Base-by-base conservation (phyloP, 1,140 invertebrate species). In the Solenopsis fugax region DNA sequence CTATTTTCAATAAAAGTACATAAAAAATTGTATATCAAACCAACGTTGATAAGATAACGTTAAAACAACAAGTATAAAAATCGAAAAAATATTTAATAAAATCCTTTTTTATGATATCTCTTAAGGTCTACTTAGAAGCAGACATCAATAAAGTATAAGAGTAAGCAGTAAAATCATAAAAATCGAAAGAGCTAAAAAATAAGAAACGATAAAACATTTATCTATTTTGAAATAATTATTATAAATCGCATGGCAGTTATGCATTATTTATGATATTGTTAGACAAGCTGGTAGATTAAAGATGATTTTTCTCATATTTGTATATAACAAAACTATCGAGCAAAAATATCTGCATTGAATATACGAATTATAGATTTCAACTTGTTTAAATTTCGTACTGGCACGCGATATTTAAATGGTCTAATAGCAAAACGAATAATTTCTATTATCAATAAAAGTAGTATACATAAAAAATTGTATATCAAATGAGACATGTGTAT, bases 201-300 rank as follows among this genome's bases (percentile, higher is more conserved):
- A 10, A 60, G 10, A 10, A 21, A 65, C 1, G 18, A 65, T 37
- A 21, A 65, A 21, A 65, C 7, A n/a, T 48, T 69, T 24, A 21
- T 10, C 4, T 78, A 16, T 37, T 78, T 2, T 45, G 10, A 34
- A 71, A 56, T 80, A 45, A 56, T 81, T 29, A 65, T 41, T 34
- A 64, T 34, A 34, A 64, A 64, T 34, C 2, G 0, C 2, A 29
- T 6, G 12, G 6, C 24, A 6, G 7, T 41, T 41, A 41, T 41
- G 7, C 41, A 4, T 62, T 21, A 60, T 29, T 62, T 29, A 16
- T 62, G 0, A 29, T 60, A 54, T 41, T 41, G 29, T 29, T 29
- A 29, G 29, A 29, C 29, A 29, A 29, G 29, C 29, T 29, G 29
- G 29, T 29, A 29, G 29, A 29, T 29, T 29, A 29, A 29, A 29